Evolutionary conservation across 1,140 invertebrate genomes (phyloP).

Genomic region (Probaryconus sp.): DNA sequence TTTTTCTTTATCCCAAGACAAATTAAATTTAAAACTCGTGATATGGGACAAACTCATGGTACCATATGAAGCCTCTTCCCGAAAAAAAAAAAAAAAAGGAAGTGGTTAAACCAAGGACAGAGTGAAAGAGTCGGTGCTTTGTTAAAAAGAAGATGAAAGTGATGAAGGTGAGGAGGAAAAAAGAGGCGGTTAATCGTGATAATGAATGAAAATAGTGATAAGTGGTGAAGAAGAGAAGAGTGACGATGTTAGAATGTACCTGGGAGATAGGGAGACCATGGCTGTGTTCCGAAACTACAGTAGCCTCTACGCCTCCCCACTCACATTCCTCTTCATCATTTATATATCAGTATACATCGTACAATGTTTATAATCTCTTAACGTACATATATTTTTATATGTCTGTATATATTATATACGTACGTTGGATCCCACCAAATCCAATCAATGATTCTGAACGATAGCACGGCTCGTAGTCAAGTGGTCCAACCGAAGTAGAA

Average conservation of each 20-base stretch:
- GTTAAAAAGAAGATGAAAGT: constrained; percentile 23
- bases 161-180: constrained; percentile 27
- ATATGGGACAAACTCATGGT: too few relatives aligned
- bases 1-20: too few relatives aligned
- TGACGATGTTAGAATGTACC: constrained; percentile 79
- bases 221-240: constrained; percentile 62
- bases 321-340: constrained; percentile 74
- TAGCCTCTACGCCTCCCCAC: constrained; percentile 78
- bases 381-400: constrained; percentile 60
- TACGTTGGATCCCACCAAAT: constrained; percentile 74
- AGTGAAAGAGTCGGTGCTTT: too few relatives aligned
- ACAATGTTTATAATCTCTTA: constrained; percentile 48
- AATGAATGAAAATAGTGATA: constrained; percentile 40
- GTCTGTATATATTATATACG: constrained; percentile 69
- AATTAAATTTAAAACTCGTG: too few relatives aligned
- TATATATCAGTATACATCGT: constrained; percentile 43
- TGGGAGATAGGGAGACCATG: constrained; percentile 83
- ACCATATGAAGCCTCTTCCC: too few relatives aligned
- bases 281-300: constrained; percentile 83
- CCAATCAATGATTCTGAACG: constrained; percentile 73
- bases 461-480: constrained; percentile 71
- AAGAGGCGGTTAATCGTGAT: constrained; percentile 13
- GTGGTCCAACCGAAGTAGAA: constrained; percentile 69
- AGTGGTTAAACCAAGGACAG: too few relatives aligned
- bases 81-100: too few relatives aligned